These are phyloP conservation scores for Leptosomus discolor DNA, from an alignment of 2,113 vertebrate species.

Conservation along the genomic window DNA sequence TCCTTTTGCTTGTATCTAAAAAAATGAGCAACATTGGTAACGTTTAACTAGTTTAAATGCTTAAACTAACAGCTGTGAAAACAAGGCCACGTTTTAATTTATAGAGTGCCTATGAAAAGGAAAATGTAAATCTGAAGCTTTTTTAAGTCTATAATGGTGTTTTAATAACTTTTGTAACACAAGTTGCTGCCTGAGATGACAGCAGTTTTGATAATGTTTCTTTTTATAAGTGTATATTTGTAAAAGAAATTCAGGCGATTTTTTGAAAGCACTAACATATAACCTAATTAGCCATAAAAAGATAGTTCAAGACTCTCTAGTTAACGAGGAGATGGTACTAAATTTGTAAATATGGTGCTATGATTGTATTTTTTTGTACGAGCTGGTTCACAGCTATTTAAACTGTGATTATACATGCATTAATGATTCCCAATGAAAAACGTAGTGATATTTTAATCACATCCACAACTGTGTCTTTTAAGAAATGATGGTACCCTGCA, in stretches of 20 bases:
- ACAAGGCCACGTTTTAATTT: constrained; percentile 50
- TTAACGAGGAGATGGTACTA: constrained; percentile 69
- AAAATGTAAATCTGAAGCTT: constrained; percentile 68
- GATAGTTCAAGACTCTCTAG: constrained; percentile 48
- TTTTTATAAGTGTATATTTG: constrained; percentile 79
- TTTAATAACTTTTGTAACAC: constrained; percentile 77
- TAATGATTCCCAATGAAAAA: constrained; percentile 51
- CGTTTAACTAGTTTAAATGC: neutral
- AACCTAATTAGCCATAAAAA: constrained; percentile 76
- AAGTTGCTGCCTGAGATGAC: constrained; percentile 56
- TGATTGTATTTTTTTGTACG: constrained; percentile 67
- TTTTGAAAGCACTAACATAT: constrained; percentile 70
- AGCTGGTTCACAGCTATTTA: constrained; percentile 62
- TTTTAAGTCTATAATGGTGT: constrained; percentile 67
- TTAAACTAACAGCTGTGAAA: constrained; percentile 49
- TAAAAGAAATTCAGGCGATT: constrained; percentile 78
- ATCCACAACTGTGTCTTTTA: neutral
- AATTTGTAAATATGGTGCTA: constrained; percentile 78
- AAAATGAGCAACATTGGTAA: neutral
- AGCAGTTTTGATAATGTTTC: constrained; percentile 73
- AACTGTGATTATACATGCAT: constrained; percentile 71
- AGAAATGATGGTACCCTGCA: neutral
- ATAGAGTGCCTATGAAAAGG: constrained; percentile 67
- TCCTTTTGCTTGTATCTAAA: constrained; percentile 30
- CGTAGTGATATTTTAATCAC: constrained; percentile 57